Evolutionary conservation across 2,113 vertebrate species (phyloP).

Genomic region (Pseudolaguvia tuberculata): DNA sequence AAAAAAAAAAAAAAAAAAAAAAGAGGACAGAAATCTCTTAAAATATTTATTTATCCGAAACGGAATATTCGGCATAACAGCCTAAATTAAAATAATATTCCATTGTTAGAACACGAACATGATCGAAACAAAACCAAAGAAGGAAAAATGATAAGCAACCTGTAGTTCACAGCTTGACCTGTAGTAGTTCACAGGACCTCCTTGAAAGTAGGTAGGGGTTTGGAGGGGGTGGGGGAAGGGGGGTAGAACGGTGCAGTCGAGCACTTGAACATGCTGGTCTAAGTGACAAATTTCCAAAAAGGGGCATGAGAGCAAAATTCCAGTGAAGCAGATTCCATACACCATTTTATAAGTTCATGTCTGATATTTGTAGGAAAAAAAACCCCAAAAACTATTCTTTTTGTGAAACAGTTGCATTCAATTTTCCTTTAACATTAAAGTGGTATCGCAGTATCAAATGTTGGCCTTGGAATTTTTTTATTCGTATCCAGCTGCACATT

Average conservation of each 20-base stretch:
- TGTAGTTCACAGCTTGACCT: conserved; percentile 76
- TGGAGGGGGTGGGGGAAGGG: too few species aligned
- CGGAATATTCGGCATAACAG: conserved; percentile 79
- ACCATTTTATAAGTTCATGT: background rate
- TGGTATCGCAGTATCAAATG: conserved; percentile 1
- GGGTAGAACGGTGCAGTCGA: conserved; percentile 1
- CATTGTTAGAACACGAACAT: conserved; percentile 73
- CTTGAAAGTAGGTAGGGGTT: conserved; percentile 51
- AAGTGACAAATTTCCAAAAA: background rate
- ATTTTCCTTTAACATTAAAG: too few species aligned
- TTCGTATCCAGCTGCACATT: background rate
- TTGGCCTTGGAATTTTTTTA: background rate
- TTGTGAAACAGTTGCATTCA: too few species aligned
- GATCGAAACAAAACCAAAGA: conserved; percentile 57
- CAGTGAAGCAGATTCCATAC: background rate
- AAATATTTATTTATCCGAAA: conserved; percentile 72
- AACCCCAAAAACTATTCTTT: background rate
- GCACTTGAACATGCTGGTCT: conserved; percentile 25
- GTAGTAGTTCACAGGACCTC: conserved; percentile 54
- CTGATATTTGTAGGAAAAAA: background rate
- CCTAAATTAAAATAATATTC: conserved; percentile 71
- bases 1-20: conserved; percentile 66
- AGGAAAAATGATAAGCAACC: conserved; percentile 65
- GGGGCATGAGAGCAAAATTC: conserved; percentile 21
- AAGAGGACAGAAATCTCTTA: conserved; percentile 90